A percentile compares a stretch with the other conserved stretches of the same genome.
phyloP scores from a whole-genome alignment of 1,140 invertebrate species.

The Lucilia cuprina region DNA sequence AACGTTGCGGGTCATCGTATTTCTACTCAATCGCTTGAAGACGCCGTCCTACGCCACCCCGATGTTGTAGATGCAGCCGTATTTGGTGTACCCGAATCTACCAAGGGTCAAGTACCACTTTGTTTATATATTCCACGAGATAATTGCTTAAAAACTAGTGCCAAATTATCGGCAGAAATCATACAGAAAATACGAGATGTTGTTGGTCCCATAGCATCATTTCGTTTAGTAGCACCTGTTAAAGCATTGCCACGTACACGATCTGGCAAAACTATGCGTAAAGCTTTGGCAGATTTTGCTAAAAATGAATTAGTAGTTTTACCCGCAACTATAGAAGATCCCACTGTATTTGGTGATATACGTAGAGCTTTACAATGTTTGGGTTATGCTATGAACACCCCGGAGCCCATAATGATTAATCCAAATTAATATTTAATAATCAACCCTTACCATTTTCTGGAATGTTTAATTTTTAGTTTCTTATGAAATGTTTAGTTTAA shows the following conservation, averaged over 20 bases:
- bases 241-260: constrained; percentile 79
- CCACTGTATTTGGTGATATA: constrained; percentile 77
- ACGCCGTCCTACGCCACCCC: constrained; percentile 83
- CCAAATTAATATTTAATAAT: constrained; percentile 11
- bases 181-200: constrained; percentile 77
- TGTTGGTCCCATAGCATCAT: constrained; percentile 89
- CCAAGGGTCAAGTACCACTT: constrained; percentile 89
- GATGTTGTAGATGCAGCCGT: constrained; percentile 86
- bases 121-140: constrained; percentile 82
- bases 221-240: constrained; percentile 78
- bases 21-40: constrained; percentile 87
- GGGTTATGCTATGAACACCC: constrained; percentile 76
- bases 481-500: too few species aligned
- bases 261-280: constrained; percentile 85
- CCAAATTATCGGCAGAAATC: constrained; percentile 71
- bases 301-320: constrained; percentile 79
- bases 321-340: constrained; percentile 88
- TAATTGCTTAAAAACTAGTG: constrained; percentile 65
- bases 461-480: too few species aligned
- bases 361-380: constrained; percentile 74
- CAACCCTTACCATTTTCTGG: too few species aligned
- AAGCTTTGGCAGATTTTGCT: constrained; percentile 83
- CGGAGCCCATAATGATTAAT: constrained; percentile 66
- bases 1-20: constrained; percentile 93
- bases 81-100: constrained; percentile 85